phyloP scores from a whole-genome alignment of 1,140 invertebrate species.

The Tachypleus tridentatus region DNA sequence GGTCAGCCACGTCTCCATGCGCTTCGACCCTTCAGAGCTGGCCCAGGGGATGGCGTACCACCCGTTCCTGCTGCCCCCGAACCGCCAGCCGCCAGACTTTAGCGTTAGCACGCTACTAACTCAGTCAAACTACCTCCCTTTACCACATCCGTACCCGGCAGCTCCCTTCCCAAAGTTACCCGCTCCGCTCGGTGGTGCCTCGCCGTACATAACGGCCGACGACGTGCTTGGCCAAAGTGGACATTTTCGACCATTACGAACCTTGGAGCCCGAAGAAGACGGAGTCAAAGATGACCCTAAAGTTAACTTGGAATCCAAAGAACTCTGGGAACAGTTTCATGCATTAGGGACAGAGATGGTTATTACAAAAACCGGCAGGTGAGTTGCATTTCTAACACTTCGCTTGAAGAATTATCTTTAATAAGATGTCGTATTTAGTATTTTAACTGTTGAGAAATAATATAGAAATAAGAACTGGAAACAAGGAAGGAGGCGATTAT shows the following conservation, averaged over 20 bases:
- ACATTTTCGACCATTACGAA: conserved; percentile 8
- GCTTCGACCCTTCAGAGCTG: conserved; percentile 38
- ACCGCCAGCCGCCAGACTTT: conserved; percentile 9
- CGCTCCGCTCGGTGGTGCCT: conserved; percentile 9
- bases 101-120: conserved; percentile 5
- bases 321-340: conserved; percentile 89
- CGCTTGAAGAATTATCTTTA: too few species aligned
- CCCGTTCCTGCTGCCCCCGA: conserved; percentile 16
- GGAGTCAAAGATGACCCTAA: conserved; percentile 91
- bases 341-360: conserved; percentile 97
- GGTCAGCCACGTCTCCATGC: conserved; percentile 12
- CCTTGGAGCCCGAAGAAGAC: conserved; percentile 73
- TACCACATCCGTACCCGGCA: conserved; percentile 9
- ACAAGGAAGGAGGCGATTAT: too few species aligned
- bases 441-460: too few species aligned
- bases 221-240: conserved; percentile 8
- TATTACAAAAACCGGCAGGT: conserved; percentile 97
- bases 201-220: conserved; percentile 31
- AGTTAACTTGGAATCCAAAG: conserved; percentile 78
- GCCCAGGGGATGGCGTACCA: conserved; percentile 17
- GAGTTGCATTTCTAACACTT: too few species aligned
- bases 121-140: too few species aligned
- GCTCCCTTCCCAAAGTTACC: conserved; percentile 11
- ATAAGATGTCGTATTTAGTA: too few species aligned
- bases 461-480: too few species aligned